Evolutionary conservation across 2,113 vertebrate genomes (phyloP), one percentile per base, ranked within the genome.

Genomic region (Scomber scombrus): DNA sequence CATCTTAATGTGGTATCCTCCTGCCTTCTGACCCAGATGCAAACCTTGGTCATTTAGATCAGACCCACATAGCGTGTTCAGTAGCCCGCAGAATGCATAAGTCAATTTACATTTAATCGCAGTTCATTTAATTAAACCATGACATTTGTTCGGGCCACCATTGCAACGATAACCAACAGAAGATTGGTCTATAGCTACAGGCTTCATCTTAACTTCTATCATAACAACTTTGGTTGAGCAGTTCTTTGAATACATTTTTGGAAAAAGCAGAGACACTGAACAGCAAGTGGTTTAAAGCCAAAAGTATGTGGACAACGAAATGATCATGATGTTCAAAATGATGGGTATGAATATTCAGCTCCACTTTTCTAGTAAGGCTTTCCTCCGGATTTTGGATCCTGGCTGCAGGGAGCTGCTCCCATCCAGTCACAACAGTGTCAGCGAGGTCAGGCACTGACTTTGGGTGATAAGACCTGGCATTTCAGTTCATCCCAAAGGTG

Each of bases 111-210:
- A 70, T 74, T 68, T 62, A 67, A 81, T 71, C 51, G 65, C 68
- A 76, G 57, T 67, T 75, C 54, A 47, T 81, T 85, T 88, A 74
- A 89, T 91, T 83, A 88, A 85, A 84, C 70, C 57, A 46, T 88
- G 78, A 75, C 85, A 86, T 89, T 86, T 86, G 75, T 82, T 68
- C 51, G 23, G 78, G 55, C 46, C 23, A 45, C 55, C 29, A 0
- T 78, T 47, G 64, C 66, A 60, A 11, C 15, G 73, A 81, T 81
- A 80, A 69, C 16, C 19, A 16, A 4, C 69, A 69, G 84, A 54
- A 51, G 67, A 84, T 72, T 78, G 75, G 72, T 57, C 63, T 52
- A 14, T 46, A 11, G 56, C 80, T 66, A 6, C 16, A 3, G 65
- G 71, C 62, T 58, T 73, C 51, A 23, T 75, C 69, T 64, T 43